phyloP scores from a whole-genome alignment of 92 coral and sea anemone genomes.

The Plumapathes pennacea region DNA sequence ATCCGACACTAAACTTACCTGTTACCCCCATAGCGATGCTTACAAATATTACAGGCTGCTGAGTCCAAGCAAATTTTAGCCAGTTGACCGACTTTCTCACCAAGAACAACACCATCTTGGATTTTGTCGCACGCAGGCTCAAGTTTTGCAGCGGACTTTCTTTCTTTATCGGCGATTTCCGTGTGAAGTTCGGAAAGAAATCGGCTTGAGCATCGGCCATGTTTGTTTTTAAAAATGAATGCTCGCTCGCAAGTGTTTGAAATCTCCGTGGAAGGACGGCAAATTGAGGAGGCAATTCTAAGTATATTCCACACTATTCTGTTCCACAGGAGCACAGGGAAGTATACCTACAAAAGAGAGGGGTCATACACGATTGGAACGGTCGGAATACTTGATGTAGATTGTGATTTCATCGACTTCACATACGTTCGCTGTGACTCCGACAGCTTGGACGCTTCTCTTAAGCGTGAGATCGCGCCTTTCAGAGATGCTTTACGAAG shows the following conservation, averaged over 20 bases:
- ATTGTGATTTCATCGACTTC: slow-evolving; percentile 83
- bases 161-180: not conserved
- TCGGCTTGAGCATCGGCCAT: too few relatives aligned
- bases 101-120: slow-evolving; percentile 59
- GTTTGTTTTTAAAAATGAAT: slow-evolving; percentile 80
- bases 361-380: slow-evolving; percentile 97
- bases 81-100: slow-evolving; percentile 64
- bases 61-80: slow-evolving; percentile 86
- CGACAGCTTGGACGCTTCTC: slow-evolving; percentile 59
- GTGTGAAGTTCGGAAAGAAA: not conserved
- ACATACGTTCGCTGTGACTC: slow-evolving; percentile 96
- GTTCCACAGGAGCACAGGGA: slow-evolving; percentile 94
- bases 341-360: slow-evolving; percentile 86
- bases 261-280: slow-evolving; percentile 90
- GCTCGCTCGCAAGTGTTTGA: slow-evolving; percentile 96
- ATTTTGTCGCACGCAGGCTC: too few relatives aligned
- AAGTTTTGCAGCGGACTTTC: too few relatives aligned
- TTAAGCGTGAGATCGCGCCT: slow-evolving; percentile 76
- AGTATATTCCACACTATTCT: slow-evolving; percentile 89
- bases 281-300: slow-evolving; percentile 87
- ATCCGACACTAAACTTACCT: too few relatives aligned
- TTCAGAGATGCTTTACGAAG: slow-evolving; percentile 83
- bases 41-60: slow-evolving; percentile 84
- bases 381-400: slow-evolving; percentile 86
- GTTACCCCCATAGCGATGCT: slow-evolving; percentile 82